Percentiles rank a stretch among this genome's conserved stretches.
Conservation (phyloP, 2,113 vertebrate genomes). For the Cyanocitta stelleri region DNA sequence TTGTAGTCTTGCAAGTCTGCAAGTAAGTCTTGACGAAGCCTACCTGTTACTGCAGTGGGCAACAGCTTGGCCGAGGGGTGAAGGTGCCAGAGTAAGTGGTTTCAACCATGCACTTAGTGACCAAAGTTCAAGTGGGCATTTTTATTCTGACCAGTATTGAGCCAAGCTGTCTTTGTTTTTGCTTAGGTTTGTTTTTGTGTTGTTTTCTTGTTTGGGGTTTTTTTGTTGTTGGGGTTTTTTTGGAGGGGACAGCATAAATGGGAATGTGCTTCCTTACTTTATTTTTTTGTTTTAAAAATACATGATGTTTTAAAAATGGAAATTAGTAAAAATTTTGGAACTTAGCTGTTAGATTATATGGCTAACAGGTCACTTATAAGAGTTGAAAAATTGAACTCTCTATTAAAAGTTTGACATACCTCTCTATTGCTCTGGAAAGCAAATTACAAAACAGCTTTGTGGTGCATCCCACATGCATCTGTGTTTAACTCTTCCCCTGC, state of each 20-base stretch:
- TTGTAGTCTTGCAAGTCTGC: not conserved
- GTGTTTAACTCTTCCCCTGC: not conserved
- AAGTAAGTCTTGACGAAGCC: not conserved
- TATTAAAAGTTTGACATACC: not conserved
- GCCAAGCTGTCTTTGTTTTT: not conserved
- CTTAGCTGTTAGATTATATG: not conserved
- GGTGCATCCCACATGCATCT: not conserved
- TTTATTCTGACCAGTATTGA: not conserved
- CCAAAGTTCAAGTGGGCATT: too few species aligned
- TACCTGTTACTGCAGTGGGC: too few species aligned
- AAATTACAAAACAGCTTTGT: not conserved
- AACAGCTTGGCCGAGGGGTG: not conserved
- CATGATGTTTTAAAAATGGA: not conserved
- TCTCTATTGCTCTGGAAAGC: not conserved
- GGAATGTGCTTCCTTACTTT: not conserved
- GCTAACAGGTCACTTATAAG: not conserved
- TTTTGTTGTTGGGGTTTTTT: not conserved
- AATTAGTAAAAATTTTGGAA: not conserved
- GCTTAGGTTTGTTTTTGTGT: not conserved
- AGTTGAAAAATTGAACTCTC: not conserved
- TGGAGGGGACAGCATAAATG: not conserved
- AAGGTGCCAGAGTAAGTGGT: not conserved
- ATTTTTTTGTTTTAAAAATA: not conserved
- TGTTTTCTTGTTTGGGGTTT: not conserved
- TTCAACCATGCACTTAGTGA: accelerated